phyloP scores from a whole-genome alignment of 2,888 invertebrate genomes.

The Lycia hirtaria region DNA sequence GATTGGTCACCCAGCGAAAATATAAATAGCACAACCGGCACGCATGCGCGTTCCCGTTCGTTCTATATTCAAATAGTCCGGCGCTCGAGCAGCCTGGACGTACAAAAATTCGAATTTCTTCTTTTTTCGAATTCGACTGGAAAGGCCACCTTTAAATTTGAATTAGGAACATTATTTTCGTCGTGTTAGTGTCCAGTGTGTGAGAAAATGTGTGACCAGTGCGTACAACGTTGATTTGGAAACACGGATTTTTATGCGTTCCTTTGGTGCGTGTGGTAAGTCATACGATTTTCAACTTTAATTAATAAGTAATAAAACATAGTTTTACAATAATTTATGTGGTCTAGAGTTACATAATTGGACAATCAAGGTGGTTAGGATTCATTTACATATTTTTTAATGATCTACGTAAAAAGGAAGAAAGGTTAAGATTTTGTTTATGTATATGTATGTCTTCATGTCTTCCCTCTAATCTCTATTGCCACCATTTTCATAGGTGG shows the following conservation, averaged over 20 bases:
- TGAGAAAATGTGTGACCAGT: constrained; percentile 77
- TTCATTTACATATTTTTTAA: constrained; percentile 50
- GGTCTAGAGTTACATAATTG: constrained; percentile 31
- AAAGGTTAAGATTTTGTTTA: no score
- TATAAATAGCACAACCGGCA: constrained; percentile 68
- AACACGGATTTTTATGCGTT: constrained; percentile 58
- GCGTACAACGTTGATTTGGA: constrained; percentile 66
- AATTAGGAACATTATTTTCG: constrained; percentile 42
- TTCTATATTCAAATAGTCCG: constrained; percentile 74
- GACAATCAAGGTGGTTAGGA: constrained; percentile 47
- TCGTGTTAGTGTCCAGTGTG: constrained; percentile 54
- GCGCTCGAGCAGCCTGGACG: constrained; percentile 73
- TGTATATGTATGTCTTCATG: no score
- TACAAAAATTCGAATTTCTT: constrained; percentile 54
- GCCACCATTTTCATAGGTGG: no score
- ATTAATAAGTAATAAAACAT: constrained; percentile 27
- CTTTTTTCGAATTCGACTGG: constrained; percentile 69
- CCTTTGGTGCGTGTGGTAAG: constrained; percentile 58
- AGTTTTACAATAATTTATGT: constrained; percentile 12
- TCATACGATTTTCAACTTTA: constrained; percentile 33
- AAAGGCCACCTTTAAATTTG: constrained; percentile 64
- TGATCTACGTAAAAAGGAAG: no score
- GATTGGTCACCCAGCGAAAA: constrained; percentile 66
- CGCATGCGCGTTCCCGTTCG: constrained; percentile 60
- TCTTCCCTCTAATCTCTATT: no score